These are phyloP conservation scores for Congeria kusceri DNA, from an alignment of 2,888 invertebrate species.

Conservation along the genomic window DNA sequence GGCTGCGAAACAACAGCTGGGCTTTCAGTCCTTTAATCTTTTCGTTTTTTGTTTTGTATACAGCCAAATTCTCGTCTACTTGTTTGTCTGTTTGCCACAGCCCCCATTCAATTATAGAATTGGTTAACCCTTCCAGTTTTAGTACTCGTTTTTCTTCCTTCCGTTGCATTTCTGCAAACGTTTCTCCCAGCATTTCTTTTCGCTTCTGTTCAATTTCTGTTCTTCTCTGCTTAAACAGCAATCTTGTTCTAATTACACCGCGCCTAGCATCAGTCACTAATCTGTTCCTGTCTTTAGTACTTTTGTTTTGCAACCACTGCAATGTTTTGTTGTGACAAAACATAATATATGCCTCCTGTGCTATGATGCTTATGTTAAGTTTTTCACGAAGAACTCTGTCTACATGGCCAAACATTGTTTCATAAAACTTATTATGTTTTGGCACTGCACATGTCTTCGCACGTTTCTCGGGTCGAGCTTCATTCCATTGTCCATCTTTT, in stretches of 20 bases:
- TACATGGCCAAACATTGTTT: slow-evolving; percentile 49
- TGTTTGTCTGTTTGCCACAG: slow-evolving; percentile 54
- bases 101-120: slow-evolving; percentile 41
- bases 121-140: slow-evolving; percentile 26
- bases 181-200: slow-evolving; percentile 28
- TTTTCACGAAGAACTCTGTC: slow-evolving; percentile 44
- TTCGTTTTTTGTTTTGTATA: slow-evolving; percentile 37
- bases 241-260: slow-evolving; percentile 3
- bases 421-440: slow-evolving; percentile 52
- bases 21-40: slow-evolving; percentile 34
- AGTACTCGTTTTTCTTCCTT: slow-evolving; percentile 24
- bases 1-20: slow-evolving; percentile 39
- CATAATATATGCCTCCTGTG: slow-evolving; percentile 37
- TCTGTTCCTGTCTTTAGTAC: slow-evolving; percentile 21
- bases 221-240: slow-evolving; percentile 37
- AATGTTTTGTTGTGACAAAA: slow-evolving; percentile 47
- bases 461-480: slow-evolving; percentile 16
- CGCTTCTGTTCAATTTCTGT: slow-evolving; percentile 43
- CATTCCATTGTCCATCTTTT: slow-evolving; percentile 33
- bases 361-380: slow-evolving; percentile 35
- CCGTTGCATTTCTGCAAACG: slow-evolving; percentile 26
- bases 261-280: slow-evolving; percentile 24
- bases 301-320: slow-evolving; percentile 37
- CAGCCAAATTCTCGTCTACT: slow-evolving; percentile 30
- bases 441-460: slow-evolving; percentile 24